Conservation (phyloP, 2,888 invertebrate genomes). For the Thereva unica region DNA sequence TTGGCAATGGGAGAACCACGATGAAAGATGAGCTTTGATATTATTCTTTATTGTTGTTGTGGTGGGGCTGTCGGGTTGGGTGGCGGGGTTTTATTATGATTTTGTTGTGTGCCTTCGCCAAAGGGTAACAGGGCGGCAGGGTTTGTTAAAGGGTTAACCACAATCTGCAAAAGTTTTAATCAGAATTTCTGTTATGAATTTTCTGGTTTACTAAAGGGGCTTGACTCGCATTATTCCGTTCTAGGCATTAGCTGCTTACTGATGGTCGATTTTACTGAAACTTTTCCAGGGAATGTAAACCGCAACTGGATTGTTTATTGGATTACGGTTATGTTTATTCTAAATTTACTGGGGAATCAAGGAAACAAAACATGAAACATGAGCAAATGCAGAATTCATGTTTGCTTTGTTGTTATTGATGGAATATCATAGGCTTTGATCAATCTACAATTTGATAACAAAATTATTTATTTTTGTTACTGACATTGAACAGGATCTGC, state of each 20-base stretch:
- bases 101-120: constrained; percentile 17
- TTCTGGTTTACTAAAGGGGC: constrained; percentile 12
- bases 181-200: constrained; percentile 13
- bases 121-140: constrained; percentile 8
- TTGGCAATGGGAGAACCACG: constrained; percentile 16
- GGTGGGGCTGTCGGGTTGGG: background rate
- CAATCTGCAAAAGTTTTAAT: constrained; percentile 35
- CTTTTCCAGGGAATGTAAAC: background rate
- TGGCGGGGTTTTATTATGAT: constrained; percentile 23
- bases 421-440: too few relatives aligned
- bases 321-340: too few relatives aligned
- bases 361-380: too few relatives aligned
- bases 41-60: constrained; percentile 34
- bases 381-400: too few relatives aligned
- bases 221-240: constrained; percentile 14
- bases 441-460: too few relatives aligned
- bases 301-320: too few relatives aligned
- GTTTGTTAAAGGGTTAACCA: constrained; percentile 26
- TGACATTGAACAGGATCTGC: too few relatives aligned
- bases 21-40: constrained; percentile 37
- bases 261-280: constrained; percentile 1
- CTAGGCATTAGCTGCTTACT: constrained; percentile 9
- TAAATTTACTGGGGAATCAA: too few relatives aligned
- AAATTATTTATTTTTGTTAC: too few relatives aligned
- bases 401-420: too few relatives aligned